phyloP scores from a whole-genome alignment of 2,113 vertebrate genomes.

The Stigmatopora argus region DNA sequence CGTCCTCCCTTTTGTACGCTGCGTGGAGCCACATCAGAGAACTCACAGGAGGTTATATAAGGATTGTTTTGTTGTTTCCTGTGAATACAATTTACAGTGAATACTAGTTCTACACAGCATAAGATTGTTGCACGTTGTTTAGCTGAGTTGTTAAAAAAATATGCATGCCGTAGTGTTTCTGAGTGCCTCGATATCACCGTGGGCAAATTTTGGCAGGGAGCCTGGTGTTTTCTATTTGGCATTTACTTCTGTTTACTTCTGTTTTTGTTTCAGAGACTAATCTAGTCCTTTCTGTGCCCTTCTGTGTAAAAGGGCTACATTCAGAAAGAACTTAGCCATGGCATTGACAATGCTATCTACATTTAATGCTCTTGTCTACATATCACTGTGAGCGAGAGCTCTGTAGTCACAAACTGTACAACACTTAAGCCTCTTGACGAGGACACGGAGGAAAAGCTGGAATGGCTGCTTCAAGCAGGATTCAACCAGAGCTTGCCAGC shows the following conservation, averaged over 20 bases:
- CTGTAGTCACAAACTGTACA: conserved; percentile 5
- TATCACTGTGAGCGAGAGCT: conserved; percentile 6
- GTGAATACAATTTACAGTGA: conserved; percentile 29
- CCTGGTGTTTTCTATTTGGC: conserved; percentile 32
- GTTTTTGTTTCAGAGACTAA: conserved; percentile 39
- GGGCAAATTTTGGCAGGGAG: conserved; percentile 27
- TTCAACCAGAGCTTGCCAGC: conserved; percentile 6
- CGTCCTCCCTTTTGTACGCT: conserved; percentile 21
- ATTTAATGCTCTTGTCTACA: conserved; percentile 9
- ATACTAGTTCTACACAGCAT: conserved; percentile 27
- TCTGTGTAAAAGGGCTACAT: conserved; percentile 17
- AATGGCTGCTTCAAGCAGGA: conserved; percentile 4
- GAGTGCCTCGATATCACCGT: conserved; percentile 28
- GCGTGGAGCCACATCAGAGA: conserved; percentile 20
- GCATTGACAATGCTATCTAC: conserved; percentile 18
- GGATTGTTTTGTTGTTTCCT: conserved; percentile 32
- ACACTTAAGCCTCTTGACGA: conserved; percentile 9
- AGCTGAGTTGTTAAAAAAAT: conserved; percentile 54
- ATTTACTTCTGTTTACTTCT: conserved; percentile 24
- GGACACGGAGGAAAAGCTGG: neutral
- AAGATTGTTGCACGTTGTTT: conserved; percentile 41
- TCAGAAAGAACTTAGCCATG: conserved; percentile 30
- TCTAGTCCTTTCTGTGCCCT: conserved; percentile 22
- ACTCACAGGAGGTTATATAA: conserved; percentile 19
- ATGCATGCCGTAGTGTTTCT: conserved; percentile 23